Conservation (phyloP, 2,113 vertebrate species). For the Ctenomys sociabilis region DNA sequence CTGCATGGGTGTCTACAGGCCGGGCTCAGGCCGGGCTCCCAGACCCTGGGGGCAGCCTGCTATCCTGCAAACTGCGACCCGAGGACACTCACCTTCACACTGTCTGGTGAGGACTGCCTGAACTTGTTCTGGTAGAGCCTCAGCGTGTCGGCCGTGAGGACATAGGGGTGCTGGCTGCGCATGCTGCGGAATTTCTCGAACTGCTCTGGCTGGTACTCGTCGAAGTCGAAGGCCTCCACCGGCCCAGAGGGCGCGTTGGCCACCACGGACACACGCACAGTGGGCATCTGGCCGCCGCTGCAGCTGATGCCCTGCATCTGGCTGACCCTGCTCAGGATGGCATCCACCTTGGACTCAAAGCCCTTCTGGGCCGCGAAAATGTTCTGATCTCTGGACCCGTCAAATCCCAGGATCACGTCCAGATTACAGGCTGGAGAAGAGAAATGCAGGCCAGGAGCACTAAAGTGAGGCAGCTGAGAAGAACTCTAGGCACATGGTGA, state of each 20-base stretch:
- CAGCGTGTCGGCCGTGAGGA: conserved; percentile 89
- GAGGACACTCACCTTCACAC: conserved; percentile 88
- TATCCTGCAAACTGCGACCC: no score
- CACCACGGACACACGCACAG: conserved; percentile 88
- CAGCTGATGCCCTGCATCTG: conserved; percentile 94
- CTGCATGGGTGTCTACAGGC: rapidly evolving
- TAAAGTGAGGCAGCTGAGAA: rapidly evolving
- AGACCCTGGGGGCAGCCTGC: not conserved
- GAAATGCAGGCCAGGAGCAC: not conserved
- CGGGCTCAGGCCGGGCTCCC: not conserved
- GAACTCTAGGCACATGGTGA: rapidly evolving
- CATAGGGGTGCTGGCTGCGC: conserved; percentile 89
- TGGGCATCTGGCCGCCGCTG: conserved; percentile 87
- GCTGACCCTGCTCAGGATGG: conserved; percentile 90
- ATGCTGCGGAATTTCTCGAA: conserved; percentile 88
- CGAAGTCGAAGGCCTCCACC: conserved; percentile 91
- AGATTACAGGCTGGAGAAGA: conserved; percentile 89
- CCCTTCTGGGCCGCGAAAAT: conserved; percentile 91
- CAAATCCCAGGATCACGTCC: conserved; percentile 96
- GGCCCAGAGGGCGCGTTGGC: conserved; percentile 87
- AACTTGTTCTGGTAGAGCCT: conserved; percentile 90
- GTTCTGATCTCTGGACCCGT: conserved; percentile 89
- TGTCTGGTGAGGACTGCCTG: conserved; percentile 79
- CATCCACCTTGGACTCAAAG: conserved; percentile 89
- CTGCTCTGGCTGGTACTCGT: conserved; percentile 86